phyloP scores from a whole-genome alignment of 2,113 vertebrate genomes.

The Perccottus glenii region DNA sequence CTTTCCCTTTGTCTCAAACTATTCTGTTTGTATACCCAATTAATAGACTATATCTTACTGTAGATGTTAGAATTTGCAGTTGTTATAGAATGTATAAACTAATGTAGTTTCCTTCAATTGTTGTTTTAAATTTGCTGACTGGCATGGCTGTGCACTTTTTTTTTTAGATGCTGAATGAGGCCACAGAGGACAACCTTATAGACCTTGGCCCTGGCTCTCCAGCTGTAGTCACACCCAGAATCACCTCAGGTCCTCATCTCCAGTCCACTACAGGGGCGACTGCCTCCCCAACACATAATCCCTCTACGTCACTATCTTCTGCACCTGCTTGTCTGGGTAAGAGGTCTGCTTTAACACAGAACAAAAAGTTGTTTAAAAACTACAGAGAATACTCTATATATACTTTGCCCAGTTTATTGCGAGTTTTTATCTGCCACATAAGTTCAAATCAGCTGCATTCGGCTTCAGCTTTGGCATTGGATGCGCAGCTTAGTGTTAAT shows the following conservation, averaged over 20 bases:
- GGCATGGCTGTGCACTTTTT: background rate
- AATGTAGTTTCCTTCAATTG: no score
- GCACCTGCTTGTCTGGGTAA: slow-evolving; percentile 91
- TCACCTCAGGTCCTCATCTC: slow-evolving; percentile 69
- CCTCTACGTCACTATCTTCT: slow-evolving; percentile 80
- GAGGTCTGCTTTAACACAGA: slow-evolving; percentile 30
- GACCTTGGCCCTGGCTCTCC: slow-evolving; percentile 95
- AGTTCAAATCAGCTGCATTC: background rate
- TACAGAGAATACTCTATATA: background rate
- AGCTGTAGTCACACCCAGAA: slow-evolving; percentile 91
- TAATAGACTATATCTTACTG: no score
- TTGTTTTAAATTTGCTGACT: no score
- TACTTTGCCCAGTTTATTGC: background rate
- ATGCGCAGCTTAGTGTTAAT: slow-evolving; percentile 25
- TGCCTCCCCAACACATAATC: slow-evolving; percentile 36
- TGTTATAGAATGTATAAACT: no score
- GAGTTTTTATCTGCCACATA: background rate
- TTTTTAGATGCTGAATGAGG: slow-evolving; percentile 87
- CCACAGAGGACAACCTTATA: slow-evolving; percentile 95
- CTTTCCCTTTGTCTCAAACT: background rate
- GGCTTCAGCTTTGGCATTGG: background rate
- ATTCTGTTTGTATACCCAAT: no score
- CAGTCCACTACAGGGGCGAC: slow-evolving; percentile 30
- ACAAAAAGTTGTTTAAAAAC: background rate
- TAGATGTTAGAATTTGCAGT: no score